phyloP scores from a whole-genome alignment of 53 echinoderm and acorn worm genomes.

The Zoroaster sp. region DNA sequence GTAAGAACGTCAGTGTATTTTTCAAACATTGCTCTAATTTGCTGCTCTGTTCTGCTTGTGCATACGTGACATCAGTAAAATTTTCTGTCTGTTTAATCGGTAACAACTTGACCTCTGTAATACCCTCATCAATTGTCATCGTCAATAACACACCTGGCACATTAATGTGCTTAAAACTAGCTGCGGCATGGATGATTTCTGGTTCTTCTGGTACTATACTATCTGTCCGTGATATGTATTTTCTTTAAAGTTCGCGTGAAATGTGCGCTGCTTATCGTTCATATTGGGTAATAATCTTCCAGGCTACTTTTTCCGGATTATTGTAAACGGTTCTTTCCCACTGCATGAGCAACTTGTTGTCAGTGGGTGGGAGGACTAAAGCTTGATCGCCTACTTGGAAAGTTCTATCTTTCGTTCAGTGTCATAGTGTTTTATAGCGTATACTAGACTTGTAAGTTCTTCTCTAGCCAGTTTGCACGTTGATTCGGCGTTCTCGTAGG shows the following conservation, averaged over 20 bases:
- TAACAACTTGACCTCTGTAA: no score
- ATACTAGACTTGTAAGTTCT: conserved; percentile 51
- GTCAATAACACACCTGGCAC: no score
- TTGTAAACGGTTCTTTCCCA: conserved; percentile 47
- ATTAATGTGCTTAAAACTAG: no score
- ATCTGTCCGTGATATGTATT: no score
- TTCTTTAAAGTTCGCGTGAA: conserved; percentile 37
- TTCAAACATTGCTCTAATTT: not conserved
- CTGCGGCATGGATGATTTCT: not conserved
- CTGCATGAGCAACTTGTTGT: conserved; percentile 30
- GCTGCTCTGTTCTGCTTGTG: not conserved
- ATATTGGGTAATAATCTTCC: conserved; percentile 12
- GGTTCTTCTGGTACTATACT: not conserved
- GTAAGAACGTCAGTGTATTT: not conserved
- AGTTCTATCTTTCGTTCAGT: conserved; percentile 7
- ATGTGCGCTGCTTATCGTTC: not conserved
- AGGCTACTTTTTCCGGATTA: not conserved
- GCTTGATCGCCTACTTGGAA: conserved; percentile 34
- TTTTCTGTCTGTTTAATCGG: not conserved
- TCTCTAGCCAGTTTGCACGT: conserved; percentile 55
- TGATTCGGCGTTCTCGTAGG: conserved; percentile 45
- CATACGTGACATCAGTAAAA: not conserved
- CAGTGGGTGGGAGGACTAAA: conserved; percentile 26
- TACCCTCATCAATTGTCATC: not conserved
- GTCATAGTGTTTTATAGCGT: conserved; percentile 60